Base-by-base conservation (phyloP, 2,113 vertebrate genomes). In the Pangasianodon hypophthalmus region DNA sequence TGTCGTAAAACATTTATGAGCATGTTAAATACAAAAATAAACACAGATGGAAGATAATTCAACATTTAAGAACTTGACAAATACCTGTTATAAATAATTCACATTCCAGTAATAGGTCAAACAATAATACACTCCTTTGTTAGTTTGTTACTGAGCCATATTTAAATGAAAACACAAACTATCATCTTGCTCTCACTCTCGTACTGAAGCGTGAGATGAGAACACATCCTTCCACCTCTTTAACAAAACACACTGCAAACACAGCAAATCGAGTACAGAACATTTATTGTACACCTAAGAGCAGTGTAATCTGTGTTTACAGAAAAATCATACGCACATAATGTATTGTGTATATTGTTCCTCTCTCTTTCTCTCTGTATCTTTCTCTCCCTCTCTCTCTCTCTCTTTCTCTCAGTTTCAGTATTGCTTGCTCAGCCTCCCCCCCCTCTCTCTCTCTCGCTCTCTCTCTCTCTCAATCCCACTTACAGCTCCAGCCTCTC, bases 161-260 rank as follows among this genome's bases (percentile, higher is more conserved):
- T 32, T 71, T 69, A 86, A 41, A 46, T 77, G 8, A 48, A 58
- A 84, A 71, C 16, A 48, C 69, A 85, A 77, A 48, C 50, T 88
- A 24, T 56, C 50, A 84, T 67, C 67, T 60, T 1, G 13, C 48
- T 52, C n/a, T 37, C 24, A 56, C 13, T 52, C 44, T 52, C 14
- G 8, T 85, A 84, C 67, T 64, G 24, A 54, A 50, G 46, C 3
- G 64, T 85, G 88, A 73, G 88, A 67, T 88, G 80, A 54, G 50
- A 52, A 60, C 88, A 85, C 56, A 37, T 85, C 71, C 83, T 29
- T 64, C 56, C 69, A 77, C 54, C 88, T 84, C 88, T 89, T 85
- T 79, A 89, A 77, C 75, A 79, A 86, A 32, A 46, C 48, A 89
- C 77, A 84, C 62, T 64, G 24, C 41, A 32, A 32, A 77, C 84